Evolutionary conservation across 2,797 vertebrate species (phyloP), one percentile per base, ranked within the genome.

Genomic region (Anabacerthia variegaticeps): DNA sequence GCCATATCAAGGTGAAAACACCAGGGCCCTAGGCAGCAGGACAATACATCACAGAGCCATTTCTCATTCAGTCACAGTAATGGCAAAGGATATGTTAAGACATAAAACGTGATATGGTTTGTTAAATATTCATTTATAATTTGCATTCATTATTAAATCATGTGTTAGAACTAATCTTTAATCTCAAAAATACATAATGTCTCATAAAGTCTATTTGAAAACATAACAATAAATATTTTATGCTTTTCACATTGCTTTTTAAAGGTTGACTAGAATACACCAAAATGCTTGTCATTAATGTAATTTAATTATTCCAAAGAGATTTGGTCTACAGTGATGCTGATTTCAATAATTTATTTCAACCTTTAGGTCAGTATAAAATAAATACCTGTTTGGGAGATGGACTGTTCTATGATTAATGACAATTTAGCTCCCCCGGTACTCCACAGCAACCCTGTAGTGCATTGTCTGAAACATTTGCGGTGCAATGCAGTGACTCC

Each of bases 51-150:
- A 97, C 44, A 36, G 39, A 62, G n/a, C 92, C 87, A 52, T 96
- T 96, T 95, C 94, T 97, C 96, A 92, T 86, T 92, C 92, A 72
- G 88, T 89, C 88, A 90, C n/a, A 73, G 48, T 91, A 87, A 86
- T 84, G 78, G 86, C 90, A 87, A 85, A 92, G 93, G 95, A 95
- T 92, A 96, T 83, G 96, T 95, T 93, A 92, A 96, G 93, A 92
- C 87, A 95, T 96, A 95, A 97, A 96, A 95, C 37, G 91, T 90
- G 95, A 85, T 73, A 69, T 86, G 95, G 89, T 95, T 97, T 97
- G 96, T 97, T 97, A 97, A 97, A 93, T 96, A 95, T 95, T 98
- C 93, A 95, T 95, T 96, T 95, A 95, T 89, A 97, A 97, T 97
- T 97, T 97, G 96, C 92, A 97, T 96, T 97, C 96, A 94, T 97